A percentile compares a stretch with the other conserved stretches of the same genome.
Evolutionary conservation across 2,797 vertebrate species (phyloP).

Genomic region (Acipenser transmontanus): DNA sequence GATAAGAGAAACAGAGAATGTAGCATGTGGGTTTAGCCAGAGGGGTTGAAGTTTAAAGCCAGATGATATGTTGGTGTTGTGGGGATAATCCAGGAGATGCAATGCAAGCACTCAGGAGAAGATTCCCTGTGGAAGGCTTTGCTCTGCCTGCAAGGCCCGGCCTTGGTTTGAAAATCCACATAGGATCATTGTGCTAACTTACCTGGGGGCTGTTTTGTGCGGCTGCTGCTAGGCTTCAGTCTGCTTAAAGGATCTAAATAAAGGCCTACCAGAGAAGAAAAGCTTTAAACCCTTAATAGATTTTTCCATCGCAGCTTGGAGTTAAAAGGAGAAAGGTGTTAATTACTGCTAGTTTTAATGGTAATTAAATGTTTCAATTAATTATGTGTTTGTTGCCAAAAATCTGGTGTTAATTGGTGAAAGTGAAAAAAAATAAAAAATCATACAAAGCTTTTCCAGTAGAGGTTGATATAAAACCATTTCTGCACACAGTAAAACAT

Average conservation of each 20-base stretch:
- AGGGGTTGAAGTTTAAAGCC: constrained; percentile 72
- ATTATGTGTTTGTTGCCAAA: constrained; percentile 70
- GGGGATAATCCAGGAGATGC: constrained; percentile 65
- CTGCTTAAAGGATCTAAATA: constrained; percentile 53
- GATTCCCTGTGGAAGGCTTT: constrained; percentile 67
- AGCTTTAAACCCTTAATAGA: constrained; percentile 70
- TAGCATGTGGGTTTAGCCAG: constrained; percentile 58
- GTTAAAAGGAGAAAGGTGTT: constrained; percentile 68
- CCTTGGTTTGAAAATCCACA: constrained; percentile 81
- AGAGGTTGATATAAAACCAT: constrained; percentile 31
- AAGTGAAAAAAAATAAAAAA: constrained; percentile 41
- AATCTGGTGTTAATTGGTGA: constrained; percentile 61
- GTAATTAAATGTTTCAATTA: constrained; percentile 83
- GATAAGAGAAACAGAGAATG: constrained; percentile 54
- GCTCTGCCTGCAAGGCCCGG: constrained; percentile 77
- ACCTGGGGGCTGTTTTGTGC: constrained; percentile 72
- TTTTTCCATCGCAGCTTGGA: constrained; percentile 58
- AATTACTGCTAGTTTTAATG: constrained; percentile 82
- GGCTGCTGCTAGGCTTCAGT: constrained; percentile 49
- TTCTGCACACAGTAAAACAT: background rate
- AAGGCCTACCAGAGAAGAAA: constrained; percentile 42
- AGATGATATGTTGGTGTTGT: constrained; percentile 62
- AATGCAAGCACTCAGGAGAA: constrained; percentile 52
- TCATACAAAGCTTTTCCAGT: constrained; percentile 34
- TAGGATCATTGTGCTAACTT: constrained; percentile 58